Evolutionary conservation across 2,113 vertebrate species (phyloP), one percentile per base, ranked within the genome.

Genomic region (Lutjanus erythropterus): DNA sequence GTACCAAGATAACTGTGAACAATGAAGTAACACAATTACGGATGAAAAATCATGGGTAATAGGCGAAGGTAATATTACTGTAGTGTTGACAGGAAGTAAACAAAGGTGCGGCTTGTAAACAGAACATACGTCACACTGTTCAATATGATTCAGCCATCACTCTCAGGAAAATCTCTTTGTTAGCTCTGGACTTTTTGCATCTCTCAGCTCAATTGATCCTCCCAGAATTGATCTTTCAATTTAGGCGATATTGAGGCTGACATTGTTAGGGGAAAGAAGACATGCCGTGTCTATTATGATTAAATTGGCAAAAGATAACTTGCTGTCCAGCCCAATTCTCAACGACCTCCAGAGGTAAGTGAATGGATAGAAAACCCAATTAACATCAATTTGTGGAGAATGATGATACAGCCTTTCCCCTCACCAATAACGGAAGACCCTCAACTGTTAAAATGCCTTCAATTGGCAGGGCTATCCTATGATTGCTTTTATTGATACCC

Each of bases 401-500:
- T 41, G 77, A 88, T 90, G 88, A 88, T 66, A 25, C 67, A 83
- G 59, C 78, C 71, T n/a, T 41, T 15, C 47, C 53, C 68, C n/a
- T 27, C 27, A 9, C 16, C 78, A 78, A 66, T 69, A 80, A 84
- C 73, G 79, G 39, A 46, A 79, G 50, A 85, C 74, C 46, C 81
- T 53, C 39, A 62, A 44, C 73, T 88, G 88, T 72, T 79, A 71
- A 91, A 88, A 82, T 68, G 78, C 77, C 69, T 88, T 84, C 77
- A 88, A 89, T 71, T 86, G 80, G 64, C 78, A 68, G 72, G 18
- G 78, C 75, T 61, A 11, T 86, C 73, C 62, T 59, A 87, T 86
- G 84, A 93, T 88, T 91, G 88, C 41, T 58, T 90, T 85, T 83
- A 84, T 89, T 67, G 85, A 91, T 86, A 87, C 81, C 72, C 89